Conservation (phyloP, 2,888 invertebrate species). For the Choristoneura rosaceana region DNA sequence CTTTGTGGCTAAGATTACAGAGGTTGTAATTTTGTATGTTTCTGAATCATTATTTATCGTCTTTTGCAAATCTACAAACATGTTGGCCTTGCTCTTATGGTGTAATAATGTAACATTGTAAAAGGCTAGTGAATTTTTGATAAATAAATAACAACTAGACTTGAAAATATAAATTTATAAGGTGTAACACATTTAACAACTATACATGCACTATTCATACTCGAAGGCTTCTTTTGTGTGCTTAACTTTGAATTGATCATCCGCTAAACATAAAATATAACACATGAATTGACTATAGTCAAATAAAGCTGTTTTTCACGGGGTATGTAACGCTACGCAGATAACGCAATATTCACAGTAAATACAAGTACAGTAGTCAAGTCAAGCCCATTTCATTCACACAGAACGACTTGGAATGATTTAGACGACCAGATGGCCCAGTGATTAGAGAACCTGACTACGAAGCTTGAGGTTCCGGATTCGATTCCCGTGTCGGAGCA, state of each 20-base stretch:
- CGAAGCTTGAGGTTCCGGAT: no score
- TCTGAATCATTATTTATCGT: conserved; percentile 50
- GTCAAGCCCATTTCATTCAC: not conserved
- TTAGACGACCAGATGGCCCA: no score
- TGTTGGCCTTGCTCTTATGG: conserved; percentile 78
- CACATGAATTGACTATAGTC: not conserved
- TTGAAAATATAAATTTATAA: conserved; percentile 76
- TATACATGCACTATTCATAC: conserved; percentile 52
- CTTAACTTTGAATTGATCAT: conserved; percentile 38
- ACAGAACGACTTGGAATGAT: no score
- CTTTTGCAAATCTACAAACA: conserved; percentile 66
- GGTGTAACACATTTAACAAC: conserved; percentile 63
- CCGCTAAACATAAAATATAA: conserved; percentile 26
- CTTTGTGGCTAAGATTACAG: conserved; percentile 23
- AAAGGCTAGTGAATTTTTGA: conserved; percentile 86
- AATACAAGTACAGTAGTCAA: not conserved
- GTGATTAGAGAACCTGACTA: no score
- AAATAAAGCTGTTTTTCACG: not conserved
- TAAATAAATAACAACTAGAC: conserved; percentile 81
- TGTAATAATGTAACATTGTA: conserved; percentile 77
- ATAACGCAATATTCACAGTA: not conserved
- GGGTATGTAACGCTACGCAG: not conserved
- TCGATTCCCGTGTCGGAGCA: no score
- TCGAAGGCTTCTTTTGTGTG: conserved; percentile 48
- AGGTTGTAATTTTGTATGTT: conserved; percentile 46